Base-by-base conservation (phyloP, 2,888 invertebrate species). In the Oligia fasciuncula region DNA sequence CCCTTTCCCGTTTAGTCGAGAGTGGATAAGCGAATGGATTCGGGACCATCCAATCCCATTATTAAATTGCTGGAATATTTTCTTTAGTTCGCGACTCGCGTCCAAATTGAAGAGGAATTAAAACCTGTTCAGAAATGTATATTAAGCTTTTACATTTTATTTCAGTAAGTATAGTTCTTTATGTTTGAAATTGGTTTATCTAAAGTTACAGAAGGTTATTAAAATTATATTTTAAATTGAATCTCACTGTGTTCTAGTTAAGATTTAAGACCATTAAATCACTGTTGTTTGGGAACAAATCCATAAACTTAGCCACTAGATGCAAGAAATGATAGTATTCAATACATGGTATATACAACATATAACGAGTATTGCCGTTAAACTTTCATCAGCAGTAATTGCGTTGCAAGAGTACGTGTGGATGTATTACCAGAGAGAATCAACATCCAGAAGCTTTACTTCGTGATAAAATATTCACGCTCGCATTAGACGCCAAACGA, bases 321-420 rank as follows among this genome's bases (percentile, higher is more conserved):
- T 72, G 62, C 68, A 69, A 69, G 17, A 63, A 72, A 14, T 68
- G 51, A n/a, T 62, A 78, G 70, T 81, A 77, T 72, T 65, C 49
- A 78, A 76, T 79, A 70, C 46, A 81, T 82, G 40, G 43, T 66
- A 49, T 66, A 78, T 78, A 77, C 81, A 76, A 83, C 75, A 85
- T 81, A 72, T 77, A 84, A 84, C 85, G 85, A 80, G 76, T 77
- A 62, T 76, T 80, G 87, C 86, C 83, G 88, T 90, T 90, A 91
- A 91, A 90, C 90, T 91, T 90, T 91, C 90, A 90, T 90, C 91
- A 88, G 79, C 84, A 78, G 86, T 90, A 90, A 91, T 91, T 90
- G 88, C 87, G 85, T 80, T 85, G 83, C 85, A 76, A 77, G 79
- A 77, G 73, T 85, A 88, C 78, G 78, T 78, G 78, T 68, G 82